phyloP scores from a whole-genome alignment of 2,113 vertebrate genomes.

The Dromaius novaehollandiae region DNA sequence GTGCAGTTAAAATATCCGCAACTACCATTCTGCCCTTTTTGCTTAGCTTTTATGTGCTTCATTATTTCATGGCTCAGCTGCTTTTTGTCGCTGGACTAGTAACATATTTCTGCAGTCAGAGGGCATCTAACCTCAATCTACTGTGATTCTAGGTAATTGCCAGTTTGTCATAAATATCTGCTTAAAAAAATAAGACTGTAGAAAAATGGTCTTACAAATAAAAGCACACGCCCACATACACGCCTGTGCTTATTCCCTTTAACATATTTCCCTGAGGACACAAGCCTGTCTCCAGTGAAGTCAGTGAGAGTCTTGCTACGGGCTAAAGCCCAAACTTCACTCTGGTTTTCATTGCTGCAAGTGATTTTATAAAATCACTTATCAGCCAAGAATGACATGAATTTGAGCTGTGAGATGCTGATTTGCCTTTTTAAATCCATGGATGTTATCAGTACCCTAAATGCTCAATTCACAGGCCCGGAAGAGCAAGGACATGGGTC shows the following conservation, averaged over 20 bases:
- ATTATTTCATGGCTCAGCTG: neutral
- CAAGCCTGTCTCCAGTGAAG: neutral
- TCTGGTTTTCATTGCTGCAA: neutral
- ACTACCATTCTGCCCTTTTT: neutral
- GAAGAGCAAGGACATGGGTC: rapidly evolving
- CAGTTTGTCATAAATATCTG: neutral
- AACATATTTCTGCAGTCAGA: neutral
- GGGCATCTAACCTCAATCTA: neutral
- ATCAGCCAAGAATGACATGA: neutral
- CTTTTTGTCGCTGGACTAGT: neutral
- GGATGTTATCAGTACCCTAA: neutral
- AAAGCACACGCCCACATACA: neutral
- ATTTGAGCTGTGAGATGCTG: neutral
- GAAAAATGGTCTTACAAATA: neutral
- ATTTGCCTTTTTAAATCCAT: neutral
- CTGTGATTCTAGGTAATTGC: neutral
- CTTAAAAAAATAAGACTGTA: neutral
- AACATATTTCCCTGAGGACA: neutral
- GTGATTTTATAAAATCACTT: neutral
- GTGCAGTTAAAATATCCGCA: neutral
- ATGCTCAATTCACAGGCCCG: neutral
- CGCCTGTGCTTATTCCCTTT: neutral
- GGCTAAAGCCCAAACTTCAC: neutral
- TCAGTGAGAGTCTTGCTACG: rapidly evolving
- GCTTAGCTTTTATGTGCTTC: neutral